Evolutionary conservation across 2,888 invertebrate genomes (phyloP).

Genomic region (Tinea trinotella): DNA sequence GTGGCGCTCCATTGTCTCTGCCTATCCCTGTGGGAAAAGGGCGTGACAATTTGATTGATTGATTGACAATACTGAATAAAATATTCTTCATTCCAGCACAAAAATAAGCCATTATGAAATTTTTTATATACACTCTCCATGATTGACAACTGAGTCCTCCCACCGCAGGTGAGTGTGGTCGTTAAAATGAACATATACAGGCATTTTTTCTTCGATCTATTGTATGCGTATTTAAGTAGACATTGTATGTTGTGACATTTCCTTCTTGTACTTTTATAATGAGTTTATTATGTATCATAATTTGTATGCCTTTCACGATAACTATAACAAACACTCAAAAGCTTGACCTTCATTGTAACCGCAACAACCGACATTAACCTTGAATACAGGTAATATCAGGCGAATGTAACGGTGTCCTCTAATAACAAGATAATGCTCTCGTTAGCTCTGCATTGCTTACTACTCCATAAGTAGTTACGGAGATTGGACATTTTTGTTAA

Average conservation of each 20-base stretch:
- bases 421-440: constrained; percentile 26
- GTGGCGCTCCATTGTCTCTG: too few relatives aligned
- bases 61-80: too few relatives aligned
- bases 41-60: too few relatives aligned
- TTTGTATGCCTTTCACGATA: not conserved
- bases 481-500: constrained; percentile 24
- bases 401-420: constrained; percentile 25
- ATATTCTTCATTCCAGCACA: not conserved
- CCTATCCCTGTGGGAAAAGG: too few relatives aligned
- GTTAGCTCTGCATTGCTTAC: constrained; percentile 22
- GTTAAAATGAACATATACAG: constrained; percentile 25
- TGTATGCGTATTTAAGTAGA: not conserved
- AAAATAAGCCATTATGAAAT: constrained; percentile 33
- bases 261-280: constrained; percentile 1
- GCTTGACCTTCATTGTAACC: constrained; percentile 5
- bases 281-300: not conserved
- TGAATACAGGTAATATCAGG: constrained; percentile 20
- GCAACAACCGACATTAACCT: constrained; percentile 4
- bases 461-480: constrained; percentile 22
- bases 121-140: constrained; percentile 34
- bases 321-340: constrained; percentile 1
- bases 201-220: not conserved
- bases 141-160: constrained; percentile 56
- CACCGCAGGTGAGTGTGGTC: constrained; percentile 48
- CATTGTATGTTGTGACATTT: constrained; percentile 8